Percentiles rank a stretch among this genome's conserved stretches.
Conservation (phyloP, 2,888 invertebrate species). For the Dryadula phaetusa region DNA sequence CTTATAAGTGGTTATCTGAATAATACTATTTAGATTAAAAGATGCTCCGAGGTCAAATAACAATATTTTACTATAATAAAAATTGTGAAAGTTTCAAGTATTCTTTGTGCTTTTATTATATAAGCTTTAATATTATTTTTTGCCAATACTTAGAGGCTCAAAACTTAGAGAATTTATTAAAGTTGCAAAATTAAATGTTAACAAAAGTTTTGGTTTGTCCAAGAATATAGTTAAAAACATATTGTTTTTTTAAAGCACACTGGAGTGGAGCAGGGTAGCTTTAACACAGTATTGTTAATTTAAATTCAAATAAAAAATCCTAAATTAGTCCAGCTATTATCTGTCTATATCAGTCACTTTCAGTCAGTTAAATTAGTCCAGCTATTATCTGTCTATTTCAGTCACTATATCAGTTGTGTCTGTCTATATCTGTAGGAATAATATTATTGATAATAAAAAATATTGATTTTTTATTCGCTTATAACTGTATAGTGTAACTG, state of each 20-base stretch:
- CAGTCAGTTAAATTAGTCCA: no score
- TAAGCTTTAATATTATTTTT: constrained; percentile 5
- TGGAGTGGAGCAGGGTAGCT: no score
- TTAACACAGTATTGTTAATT: no score
- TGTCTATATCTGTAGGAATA: no score
- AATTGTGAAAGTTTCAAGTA: not conserved
- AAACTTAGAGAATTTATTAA: not conserved
- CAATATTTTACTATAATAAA: constrained; percentile 12
- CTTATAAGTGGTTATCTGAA: constrained; percentile 21
- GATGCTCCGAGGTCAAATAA: constrained; percentile 9
- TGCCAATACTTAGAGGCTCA: not conserved
- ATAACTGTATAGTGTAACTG: no score
- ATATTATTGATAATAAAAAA: no score
- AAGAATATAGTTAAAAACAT: not conserved
- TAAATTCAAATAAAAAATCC: no score
- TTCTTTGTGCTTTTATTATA: constrained; percentile 3
- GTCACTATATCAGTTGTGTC: no score
- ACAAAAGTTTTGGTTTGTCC: not conserved
- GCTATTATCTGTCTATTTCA: no score
- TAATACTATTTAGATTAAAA: constrained; percentile 16
- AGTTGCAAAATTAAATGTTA: not conserved
- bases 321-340: no score
- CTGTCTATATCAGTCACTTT: no score
- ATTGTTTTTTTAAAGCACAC: not conserved
- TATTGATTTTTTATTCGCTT: no score